Conservation (phyloP, 2,113 vertebrate species). For the Halcyon malimbica region DNA sequence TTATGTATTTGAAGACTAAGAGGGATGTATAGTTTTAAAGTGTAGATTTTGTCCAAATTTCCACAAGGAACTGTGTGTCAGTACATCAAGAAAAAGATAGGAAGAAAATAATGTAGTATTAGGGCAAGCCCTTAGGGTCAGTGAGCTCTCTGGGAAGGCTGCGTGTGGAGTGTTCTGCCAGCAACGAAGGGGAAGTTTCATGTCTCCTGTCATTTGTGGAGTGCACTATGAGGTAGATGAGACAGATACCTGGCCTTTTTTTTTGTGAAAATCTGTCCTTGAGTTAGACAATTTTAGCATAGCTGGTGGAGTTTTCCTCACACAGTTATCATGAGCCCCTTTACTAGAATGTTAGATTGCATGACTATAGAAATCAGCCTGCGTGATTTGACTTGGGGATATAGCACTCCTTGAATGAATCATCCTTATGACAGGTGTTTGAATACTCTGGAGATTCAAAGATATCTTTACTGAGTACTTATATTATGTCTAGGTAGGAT, state of each 20-base stretch:
- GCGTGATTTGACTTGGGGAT: not conserved
- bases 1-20: not conserved
- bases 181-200: not conserved
- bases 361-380: not conserved
- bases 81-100: not conserved
- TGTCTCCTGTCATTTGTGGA: not conserved
- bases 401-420: not conserved
- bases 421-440: not conserved
- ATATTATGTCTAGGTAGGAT: not conserved
- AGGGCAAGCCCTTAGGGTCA: not conserved
- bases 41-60: not conserved
- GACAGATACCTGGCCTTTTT: not conserved
- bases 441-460: not conserved
- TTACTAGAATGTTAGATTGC: not conserved
- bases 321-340: accelerated
- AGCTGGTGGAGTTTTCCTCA: not conserved
- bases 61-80: not conserved
- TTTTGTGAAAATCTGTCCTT: not conserved
- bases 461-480: not conserved
- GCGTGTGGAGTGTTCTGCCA: not conserved
- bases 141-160: not conserved
- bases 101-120: not conserved
- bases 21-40: not conserved
- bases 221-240: not conserved
- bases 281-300: not conserved